Conservation (phyloP, 2,113 vertebrate genomes). For the Sciurus niger region DNA sequence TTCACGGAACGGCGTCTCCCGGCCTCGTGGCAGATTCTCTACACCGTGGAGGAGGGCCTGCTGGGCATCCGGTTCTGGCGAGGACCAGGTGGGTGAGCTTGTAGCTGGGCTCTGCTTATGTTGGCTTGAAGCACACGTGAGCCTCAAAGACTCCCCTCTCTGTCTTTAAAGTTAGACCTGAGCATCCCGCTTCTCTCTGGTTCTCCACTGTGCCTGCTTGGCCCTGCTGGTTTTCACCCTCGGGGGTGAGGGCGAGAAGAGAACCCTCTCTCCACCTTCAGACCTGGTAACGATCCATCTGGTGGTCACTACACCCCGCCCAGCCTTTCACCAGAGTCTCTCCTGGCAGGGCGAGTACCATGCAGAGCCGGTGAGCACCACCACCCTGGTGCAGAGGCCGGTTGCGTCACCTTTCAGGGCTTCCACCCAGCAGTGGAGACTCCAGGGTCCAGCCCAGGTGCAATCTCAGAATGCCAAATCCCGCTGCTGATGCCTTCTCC, state of each 20-base stretch:
- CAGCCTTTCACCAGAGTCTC: background rate
- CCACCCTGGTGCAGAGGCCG: background rate
- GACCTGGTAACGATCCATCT: background rate
- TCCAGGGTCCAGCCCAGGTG: background rate
- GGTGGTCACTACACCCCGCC: background rate
- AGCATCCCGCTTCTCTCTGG: background rate
- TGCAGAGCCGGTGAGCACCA: fast-evolving
- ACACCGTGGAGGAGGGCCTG: background rate
- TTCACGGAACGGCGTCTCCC: background rate
- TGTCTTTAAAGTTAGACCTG: background rate
- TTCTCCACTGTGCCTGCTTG: background rate
- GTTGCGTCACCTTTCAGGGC: background rate
- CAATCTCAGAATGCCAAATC: background rate
- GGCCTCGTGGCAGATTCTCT: background rate
- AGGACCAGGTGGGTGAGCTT: background rate
- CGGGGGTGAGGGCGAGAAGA: background rate
- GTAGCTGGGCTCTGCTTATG: background rate
- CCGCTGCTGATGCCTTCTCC: background rate
- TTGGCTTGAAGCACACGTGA: background rate
- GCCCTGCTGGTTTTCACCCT: background rate
- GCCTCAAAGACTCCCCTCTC: background rate
- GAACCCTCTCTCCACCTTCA: background rate
- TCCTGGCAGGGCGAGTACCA: background rate
- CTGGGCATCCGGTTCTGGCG: background rate
- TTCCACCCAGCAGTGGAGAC: background rate